phyloP scores from a whole-genome alignment of 1,140 invertebrate species.

The Periplaneta americana region DNA sequence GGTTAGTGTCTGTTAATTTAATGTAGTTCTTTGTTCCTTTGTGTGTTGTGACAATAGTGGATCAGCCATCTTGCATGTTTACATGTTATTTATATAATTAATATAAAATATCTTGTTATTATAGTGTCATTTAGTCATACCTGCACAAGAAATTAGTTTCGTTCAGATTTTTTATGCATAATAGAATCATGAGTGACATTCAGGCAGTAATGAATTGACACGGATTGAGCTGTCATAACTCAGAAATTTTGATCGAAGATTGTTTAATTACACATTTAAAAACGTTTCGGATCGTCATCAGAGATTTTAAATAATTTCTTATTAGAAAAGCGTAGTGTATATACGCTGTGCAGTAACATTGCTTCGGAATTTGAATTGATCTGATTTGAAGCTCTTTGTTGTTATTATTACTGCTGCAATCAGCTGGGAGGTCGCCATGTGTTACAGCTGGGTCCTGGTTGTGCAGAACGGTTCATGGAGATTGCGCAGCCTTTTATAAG shows the following conservation, averaged over 20 bases:
- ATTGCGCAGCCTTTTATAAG: background rate
- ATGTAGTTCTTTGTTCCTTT: slow-evolving; percentile 6
- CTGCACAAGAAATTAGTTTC: background rate
- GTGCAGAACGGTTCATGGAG: background rate
- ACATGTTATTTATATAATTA: slow-evolving; percentile 2
- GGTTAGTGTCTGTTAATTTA: background rate
- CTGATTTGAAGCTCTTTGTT: background rate
- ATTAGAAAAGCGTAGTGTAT: no score
- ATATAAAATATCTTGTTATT: background rate
- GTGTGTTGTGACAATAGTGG: background rate
- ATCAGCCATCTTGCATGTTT: slow-evolving; percentile 11
- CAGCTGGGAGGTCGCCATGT: background rate
- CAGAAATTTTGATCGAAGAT: background rate
- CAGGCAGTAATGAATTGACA: background rate
- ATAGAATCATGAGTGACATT: background rate
- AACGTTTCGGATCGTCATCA: background rate
- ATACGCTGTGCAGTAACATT: no score
- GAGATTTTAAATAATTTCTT: no score
- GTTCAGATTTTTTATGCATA: background rate
- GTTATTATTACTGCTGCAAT: background rate
- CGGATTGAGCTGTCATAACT: background rate
- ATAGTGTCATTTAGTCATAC: background rate
- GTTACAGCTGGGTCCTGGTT: background rate
- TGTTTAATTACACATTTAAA: background rate
- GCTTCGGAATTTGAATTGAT: no score